Percentiles rank a stretch among this genome's conserved stretches.
These are phyloP conservation scores for Loris lydekkerianus DNA, from an alignment of 2,797 vertebrate species.

Conservation along the genomic window DNA sequence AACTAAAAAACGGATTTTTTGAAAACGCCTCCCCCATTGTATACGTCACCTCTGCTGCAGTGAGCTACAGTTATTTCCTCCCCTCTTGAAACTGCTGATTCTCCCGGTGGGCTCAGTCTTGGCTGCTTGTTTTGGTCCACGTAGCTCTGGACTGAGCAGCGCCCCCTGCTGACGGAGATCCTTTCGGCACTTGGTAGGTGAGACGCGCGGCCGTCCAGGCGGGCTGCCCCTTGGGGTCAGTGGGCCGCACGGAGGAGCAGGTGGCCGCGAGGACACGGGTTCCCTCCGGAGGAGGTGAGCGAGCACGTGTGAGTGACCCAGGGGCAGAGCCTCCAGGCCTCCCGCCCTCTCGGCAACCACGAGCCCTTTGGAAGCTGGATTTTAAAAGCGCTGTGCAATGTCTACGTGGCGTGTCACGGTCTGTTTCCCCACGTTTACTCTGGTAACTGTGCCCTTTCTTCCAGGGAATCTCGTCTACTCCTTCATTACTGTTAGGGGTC, in stretches of 20 bases:
- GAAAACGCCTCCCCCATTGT: not conserved
- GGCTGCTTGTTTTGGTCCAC: not conserved
- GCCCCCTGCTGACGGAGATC: not conserved
- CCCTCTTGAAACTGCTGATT: not conserved
- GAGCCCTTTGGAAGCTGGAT: not conserved
- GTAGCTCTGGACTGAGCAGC: not conserved
- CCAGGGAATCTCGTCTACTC: not conserved
- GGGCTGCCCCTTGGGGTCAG: no score
- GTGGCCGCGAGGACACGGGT: no score
- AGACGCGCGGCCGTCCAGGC: rapidly evolving
- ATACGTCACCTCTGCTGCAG: not conserved
- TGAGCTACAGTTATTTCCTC: not conserved
- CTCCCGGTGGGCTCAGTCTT: not conserved
- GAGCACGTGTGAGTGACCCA: no score
- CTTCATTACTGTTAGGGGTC: not conserved
- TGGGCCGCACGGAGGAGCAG: no score
- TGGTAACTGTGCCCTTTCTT: not conserved
- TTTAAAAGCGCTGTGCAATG: not conserved
- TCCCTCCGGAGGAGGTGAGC: no score
- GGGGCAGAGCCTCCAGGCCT: no score
- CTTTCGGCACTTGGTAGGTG: not conserved
- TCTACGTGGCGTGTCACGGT: not conserved
- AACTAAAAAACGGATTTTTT: not conserved
- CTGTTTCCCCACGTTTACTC: not conserved
- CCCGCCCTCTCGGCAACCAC: not conserved